phyloP scores from a whole-genome alignment of 2,888 invertebrate genomes.

The Stenoptilia bipunctidactyla region DNA sequence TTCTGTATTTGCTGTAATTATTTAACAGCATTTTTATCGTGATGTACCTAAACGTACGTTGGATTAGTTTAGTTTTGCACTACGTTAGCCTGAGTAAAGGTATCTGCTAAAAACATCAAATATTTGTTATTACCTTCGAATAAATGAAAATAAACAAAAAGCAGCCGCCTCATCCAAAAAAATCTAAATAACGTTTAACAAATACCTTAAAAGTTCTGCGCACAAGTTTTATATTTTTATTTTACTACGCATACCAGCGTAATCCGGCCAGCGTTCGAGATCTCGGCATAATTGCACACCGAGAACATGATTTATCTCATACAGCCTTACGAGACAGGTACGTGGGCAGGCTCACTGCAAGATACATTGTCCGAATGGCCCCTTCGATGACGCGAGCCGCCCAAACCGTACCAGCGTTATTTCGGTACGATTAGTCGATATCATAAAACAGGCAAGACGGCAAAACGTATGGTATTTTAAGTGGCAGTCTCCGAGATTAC shows the following conservation, averaged over 20 bases:
- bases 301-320: conserved; percentile 6
- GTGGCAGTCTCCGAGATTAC: conserved; percentile 15
- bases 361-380: conserved; percentile 46
- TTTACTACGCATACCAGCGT: not conserved
- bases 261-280: not conserved
- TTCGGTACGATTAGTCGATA: conserved; percentile 27
- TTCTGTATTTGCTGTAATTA: too few relatives aligned
- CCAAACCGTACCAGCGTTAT: conserved; percentile 22
- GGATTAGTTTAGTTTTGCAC: not conserved
- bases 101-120: not conserved
- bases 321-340: conserved; percentile 6
- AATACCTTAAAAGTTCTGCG: not conserved
- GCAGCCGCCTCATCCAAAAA: too few relatives aligned
- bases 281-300: not conserved
- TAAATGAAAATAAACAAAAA: not conserved
- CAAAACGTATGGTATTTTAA: conserved; percentile 44
- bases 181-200: too few relatives aligned
- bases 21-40: too few relatives aligned
- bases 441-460: conserved; percentile 36
- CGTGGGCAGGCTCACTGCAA: conserved; percentile 17
- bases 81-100: not conserved
- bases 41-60: not conserved
- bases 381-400: conserved; percentile 45
- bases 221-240: not conserved
- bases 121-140: too few relatives aligned